A percentile compares a stretch with the other conserved stretches of the same genome.
Evolutionary conservation across 1,140 invertebrate genomes (phyloP).

Genomic region (Diorhabda carinulata): DNA sequence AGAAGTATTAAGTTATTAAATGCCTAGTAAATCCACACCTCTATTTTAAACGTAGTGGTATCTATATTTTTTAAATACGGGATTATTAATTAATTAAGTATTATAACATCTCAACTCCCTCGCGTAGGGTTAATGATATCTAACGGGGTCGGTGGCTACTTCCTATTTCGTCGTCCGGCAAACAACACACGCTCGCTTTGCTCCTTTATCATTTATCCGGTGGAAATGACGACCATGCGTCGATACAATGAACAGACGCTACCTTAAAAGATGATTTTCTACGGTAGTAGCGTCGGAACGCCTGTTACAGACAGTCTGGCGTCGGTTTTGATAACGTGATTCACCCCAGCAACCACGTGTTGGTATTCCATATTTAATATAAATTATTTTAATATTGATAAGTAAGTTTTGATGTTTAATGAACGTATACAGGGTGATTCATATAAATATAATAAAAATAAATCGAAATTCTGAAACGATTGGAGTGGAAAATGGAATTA

Average conservation of each 20-base stretch:
- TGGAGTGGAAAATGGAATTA: background rate
- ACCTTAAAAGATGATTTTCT: background rate
- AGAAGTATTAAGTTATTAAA: too few species aligned
- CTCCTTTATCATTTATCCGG: background rate
- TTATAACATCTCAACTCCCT: too few species aligned
- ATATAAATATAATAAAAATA: too few species aligned
- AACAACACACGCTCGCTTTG: background rate
- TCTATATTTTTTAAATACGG: too few species aligned
- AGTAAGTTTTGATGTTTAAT: too few species aligned
- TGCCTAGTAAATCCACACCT: too few species aligned
- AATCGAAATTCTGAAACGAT: background rate
- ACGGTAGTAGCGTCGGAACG: constrained; percentile 18
- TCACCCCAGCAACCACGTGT: constrained; percentile 7
- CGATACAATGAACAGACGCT: background rate
- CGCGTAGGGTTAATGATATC: constrained; percentile 1
- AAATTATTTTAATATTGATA: too few species aligned
- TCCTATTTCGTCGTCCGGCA: background rate
- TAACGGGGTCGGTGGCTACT: background rate
- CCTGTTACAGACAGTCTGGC: constrained; percentile 13
- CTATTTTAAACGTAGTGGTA: too few species aligned
- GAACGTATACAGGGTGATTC: too few species aligned
- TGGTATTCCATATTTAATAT: background rate
- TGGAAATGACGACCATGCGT: constrained; percentile 10
- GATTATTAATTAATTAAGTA: too few species aligned
- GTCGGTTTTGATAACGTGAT: constrained; percentile 4